Evolutionary conservation across 2,888 invertebrate species (phyloP).

Genomic region (Apamea sordens): DNA sequence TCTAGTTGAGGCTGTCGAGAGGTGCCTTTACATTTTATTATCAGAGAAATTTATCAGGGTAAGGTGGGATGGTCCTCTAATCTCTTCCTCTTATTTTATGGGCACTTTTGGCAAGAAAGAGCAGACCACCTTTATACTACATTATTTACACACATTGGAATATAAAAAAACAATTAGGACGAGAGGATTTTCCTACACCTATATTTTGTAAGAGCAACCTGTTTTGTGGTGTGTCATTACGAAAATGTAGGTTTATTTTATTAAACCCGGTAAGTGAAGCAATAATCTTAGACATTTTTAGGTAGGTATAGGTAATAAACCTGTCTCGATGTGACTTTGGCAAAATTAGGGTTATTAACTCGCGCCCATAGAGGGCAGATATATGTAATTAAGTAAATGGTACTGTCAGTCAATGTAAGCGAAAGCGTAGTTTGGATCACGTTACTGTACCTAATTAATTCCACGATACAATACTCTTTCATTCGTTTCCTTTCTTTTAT

Average conservation of each 20-base stretch:
- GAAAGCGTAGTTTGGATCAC: conserved; percentile 42
- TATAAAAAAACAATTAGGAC: conserved; percentile 34
- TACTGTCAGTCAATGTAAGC: conserved; percentile 43
- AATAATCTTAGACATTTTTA: conserved; percentile 12
- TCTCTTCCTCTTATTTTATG: conserved; percentile 49
- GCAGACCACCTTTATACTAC: conserved; percentile 37
- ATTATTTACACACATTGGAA: conserved; percentile 50
- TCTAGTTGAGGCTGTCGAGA: conserved; percentile 29
- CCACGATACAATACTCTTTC: conserved; percentile 34
- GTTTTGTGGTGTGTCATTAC: not conserved
- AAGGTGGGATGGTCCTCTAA: conserved; percentile 43
- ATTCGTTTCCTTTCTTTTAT: conserved; percentile 47
- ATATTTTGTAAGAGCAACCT: not conserved
- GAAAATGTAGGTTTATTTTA: conserved; percentile 14
- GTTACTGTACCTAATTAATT: conserved; percentile 56
- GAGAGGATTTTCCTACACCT: not conserved
- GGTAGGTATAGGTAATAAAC: conserved; percentile 1
- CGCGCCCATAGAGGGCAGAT: conserved; percentile 14
- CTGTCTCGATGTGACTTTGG: conserved; percentile 17
- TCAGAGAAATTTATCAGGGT: conserved; percentile 41
- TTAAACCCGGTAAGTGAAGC: conserved; percentile 11
- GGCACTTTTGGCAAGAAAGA: conserved; percentile 34
- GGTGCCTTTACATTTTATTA: conserved; percentile 41
- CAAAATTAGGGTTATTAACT: conserved; percentile 34
- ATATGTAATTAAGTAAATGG: conserved; percentile 25